These are phyloP conservation scores for Leptinotarsa peninsularis DNA, from an alignment of 2,888 invertebrate genomes.

Conservation along the genomic window DNA sequence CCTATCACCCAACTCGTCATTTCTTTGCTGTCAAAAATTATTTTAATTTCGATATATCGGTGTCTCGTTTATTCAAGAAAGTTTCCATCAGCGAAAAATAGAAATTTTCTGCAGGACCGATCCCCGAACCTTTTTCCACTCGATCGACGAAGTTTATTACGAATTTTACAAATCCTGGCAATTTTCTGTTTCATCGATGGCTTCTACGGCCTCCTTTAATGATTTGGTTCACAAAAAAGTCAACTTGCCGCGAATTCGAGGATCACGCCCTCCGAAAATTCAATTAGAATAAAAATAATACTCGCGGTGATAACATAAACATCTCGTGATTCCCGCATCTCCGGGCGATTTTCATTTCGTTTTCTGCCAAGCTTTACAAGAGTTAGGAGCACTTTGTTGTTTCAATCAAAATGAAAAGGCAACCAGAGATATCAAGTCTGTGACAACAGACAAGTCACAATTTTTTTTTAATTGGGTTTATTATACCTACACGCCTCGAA, in stretches of 20 bases:
- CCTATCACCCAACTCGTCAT: no score
- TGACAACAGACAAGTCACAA: no score
- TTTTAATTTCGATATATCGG: no score
- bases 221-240: not conserved
- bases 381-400: not conserved
- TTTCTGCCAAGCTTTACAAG: not conserved
- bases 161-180: not conserved
- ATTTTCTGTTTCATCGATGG: not conserved
- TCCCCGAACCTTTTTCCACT: not conserved
- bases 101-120: not conserved
- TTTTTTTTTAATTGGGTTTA: no score
- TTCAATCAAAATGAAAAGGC: not conserved
- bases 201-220: not conserved
- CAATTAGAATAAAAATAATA: not conserved
- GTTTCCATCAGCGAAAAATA: not conserved
- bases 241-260: not conserved
- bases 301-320: not conserved
- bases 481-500: no score
- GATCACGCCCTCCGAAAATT: not conserved
- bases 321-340: not conserved
- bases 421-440: not conserved
- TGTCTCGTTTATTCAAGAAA: no score
- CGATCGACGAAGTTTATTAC: slow-evolving; percentile 2
- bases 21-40: no score
- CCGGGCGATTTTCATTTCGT: slow-evolving; percentile 9